These are phyloP conservation scores for Papilio polyxenes DNA, from an alignment of 1,140 invertebrate species.

Conservation along the genomic window DNA sequence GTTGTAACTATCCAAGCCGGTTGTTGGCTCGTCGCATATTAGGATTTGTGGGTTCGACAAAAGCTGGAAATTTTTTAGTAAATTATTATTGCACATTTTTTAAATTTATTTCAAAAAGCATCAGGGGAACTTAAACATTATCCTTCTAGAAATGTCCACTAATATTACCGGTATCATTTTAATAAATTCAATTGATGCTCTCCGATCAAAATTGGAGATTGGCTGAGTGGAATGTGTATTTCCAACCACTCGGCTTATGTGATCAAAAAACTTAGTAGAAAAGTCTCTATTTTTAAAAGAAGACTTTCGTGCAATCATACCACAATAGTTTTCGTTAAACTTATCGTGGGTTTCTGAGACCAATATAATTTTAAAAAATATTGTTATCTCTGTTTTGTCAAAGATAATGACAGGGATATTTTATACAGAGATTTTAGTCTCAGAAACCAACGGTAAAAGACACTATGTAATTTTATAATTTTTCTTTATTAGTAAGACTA, in stretches of 20 bases:
- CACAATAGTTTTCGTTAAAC: neutral
- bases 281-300: neutral
- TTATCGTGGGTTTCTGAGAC: too few relatives aligned
- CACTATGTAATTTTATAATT: too few relatives aligned
- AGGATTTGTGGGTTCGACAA: conserved; percentile 87
- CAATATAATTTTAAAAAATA: too few relatives aligned
- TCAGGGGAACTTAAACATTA: neutral
- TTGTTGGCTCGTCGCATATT: conserved; percentile 92
- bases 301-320: neutral
- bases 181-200: neutral
- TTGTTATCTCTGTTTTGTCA: too few relatives aligned
- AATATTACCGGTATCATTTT: neutral
- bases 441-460: too few relatives aligned
- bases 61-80: conserved; percentile 76
- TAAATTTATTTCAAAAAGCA: neutral
- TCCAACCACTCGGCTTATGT: too few relatives aligned
- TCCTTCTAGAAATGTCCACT: neutral
- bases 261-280: neutral
- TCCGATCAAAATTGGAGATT: neutral
- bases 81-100: neutral
- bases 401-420: too few relatives aligned
- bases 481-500: too few relatives aligned
- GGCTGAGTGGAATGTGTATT: too few relatives aligned
- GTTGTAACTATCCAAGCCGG: conserved; percentile 91
- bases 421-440: too few relatives aligned